A percentile compares a stretch with the other conserved stretches of the same genome.
Conservation (phyloP, 2,888 invertebrate genomes). For the Drosophila robusta region DNA sequence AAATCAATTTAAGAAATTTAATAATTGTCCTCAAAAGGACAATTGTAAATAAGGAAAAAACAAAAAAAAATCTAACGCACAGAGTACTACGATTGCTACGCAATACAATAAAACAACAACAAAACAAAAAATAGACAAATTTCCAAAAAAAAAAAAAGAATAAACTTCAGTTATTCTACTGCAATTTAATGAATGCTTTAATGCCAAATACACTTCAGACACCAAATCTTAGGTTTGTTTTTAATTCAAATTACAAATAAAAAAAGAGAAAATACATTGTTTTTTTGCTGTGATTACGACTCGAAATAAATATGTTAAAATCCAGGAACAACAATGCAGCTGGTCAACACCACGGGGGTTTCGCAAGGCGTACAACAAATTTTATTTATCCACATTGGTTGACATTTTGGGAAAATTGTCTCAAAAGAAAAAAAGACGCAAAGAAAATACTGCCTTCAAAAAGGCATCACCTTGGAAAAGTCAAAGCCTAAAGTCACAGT, state of each 20-base stretch:
- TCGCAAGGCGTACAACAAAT: slow-evolving; percentile 27
- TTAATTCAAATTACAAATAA: slow-evolving; percentile 2
- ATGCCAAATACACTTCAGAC: not conserved
- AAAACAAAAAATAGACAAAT: too few species aligned
- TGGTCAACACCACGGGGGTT: slow-evolving; percentile 45
- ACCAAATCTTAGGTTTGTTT: slow-evolving; percentile 11
- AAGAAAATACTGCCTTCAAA: slow-evolving; percentile 35
- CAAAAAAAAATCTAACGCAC: too few species aligned
- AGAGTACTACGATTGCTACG: too few species aligned
- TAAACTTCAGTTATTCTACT: too few species aligned
- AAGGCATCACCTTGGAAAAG: slow-evolving; percentile 50
- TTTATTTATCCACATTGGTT: slow-evolving; percentile 49
- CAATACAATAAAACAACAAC: too few species aligned
- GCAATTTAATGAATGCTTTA: too few species aligned
- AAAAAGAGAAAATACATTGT: slow-evolving; percentile 12
- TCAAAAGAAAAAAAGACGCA: not conserved
- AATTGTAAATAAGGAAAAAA: too few species aligned
- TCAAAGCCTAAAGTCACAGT: slow-evolving; percentile 23
- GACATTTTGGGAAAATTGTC: slow-evolving; percentile 63
- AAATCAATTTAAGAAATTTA: too few species aligned
- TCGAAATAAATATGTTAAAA: slow-evolving; percentile 51
- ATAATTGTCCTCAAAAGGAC: too few species aligned
- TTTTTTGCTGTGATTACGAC: slow-evolving; percentile 42
- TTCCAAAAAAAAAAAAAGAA: too few species aligned
- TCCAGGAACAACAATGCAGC: slow-evolving; percentile 24